phyloP scores from a whole-genome alignment of 2,888 invertebrate species.

The Cephonodes hylas region DNA sequence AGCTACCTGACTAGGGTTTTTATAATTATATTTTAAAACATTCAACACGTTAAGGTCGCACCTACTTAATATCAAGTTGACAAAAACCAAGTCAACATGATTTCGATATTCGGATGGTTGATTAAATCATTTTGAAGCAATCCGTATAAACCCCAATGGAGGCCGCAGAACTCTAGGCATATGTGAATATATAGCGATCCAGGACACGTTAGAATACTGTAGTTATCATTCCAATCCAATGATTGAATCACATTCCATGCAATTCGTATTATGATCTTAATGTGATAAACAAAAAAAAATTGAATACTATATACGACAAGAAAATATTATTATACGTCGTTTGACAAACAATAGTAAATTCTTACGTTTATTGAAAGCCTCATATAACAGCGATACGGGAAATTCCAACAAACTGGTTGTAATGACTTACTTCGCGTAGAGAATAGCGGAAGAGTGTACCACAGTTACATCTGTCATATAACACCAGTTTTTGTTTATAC shows the following conservation, averaged over 20 bases:
- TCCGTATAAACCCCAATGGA: too few species aligned
- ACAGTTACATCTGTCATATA: conserved; percentile 19
- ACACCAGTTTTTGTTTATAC: conserved; percentile 16
- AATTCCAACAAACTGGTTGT: conserved; percentile 36
- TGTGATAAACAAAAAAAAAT: too few species aligned
- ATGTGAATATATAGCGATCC: too few species aligned
- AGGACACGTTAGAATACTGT: too few species aligned
- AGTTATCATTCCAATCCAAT: too few species aligned
- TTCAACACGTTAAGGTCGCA: not conserved
- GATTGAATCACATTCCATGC: too few species aligned
- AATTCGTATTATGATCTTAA: too few species aligned
- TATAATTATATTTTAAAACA: conserved; percentile 7
- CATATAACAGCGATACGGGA: conserved; percentile 18
- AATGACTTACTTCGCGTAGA: conserved; percentile 33
- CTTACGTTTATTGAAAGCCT: conserved; percentile 2
- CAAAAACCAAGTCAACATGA: not conserved
- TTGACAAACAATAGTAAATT: not conserved
- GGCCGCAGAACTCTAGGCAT: too few species aligned
- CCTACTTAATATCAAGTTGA: not conserved
- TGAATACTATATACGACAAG: not conserved
- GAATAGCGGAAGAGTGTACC: conserved; percentile 17
- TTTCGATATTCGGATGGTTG: not conserved
- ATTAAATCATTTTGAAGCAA: not conserved
- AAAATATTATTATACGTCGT: not conserved
- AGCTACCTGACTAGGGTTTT: conserved; percentile 20